Percentiles rank a stretch among this genome's conserved stretches.
Conservation (phyloP, 2,113 vertebrate species). For the Platichthys stellatus region DNA sequence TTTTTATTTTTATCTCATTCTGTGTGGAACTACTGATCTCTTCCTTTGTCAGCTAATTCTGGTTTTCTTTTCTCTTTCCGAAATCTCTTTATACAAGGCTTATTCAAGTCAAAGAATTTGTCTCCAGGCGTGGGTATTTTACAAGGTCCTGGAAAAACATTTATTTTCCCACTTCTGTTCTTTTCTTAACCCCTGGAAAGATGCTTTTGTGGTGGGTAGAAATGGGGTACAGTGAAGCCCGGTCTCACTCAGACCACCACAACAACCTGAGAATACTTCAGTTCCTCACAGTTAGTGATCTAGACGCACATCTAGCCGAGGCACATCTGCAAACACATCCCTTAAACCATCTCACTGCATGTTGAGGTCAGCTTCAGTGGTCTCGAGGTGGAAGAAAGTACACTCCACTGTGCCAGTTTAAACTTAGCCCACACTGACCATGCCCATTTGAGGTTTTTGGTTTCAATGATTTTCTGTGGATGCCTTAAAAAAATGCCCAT, state of each 20-base stretch:
- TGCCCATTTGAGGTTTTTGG: slow-evolving; percentile 79
- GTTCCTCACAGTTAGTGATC: slow-evolving; percentile 58
- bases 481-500: slow-evolving; percentile 62
- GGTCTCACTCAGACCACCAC: slow-evolving; percentile 61
- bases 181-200: slow-evolving; percentile 44
- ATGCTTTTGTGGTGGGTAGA: slow-evolving; percentile 46
- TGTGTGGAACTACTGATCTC: slow-evolving; percentile 39
- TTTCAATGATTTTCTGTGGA: slow-evolving; percentile 73
- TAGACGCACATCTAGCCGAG: slow-evolving; percentile 58
- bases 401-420: slow-evolving; percentile 71
- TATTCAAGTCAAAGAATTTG: slow-evolving; percentile 51
- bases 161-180: slow-evolving; percentile 28
- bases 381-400: slow-evolving; percentile 68
- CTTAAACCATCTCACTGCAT: slow-evolving; percentile 61
- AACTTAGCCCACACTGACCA: slow-evolving; percentile 74
- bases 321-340: slow-evolving; percentile 63
- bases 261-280: slow-evolving; percentile 73
- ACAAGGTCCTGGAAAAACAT: slow-evolving; percentile 23
- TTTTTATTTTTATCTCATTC: slow-evolving; percentile 60
- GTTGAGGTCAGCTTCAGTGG: slow-evolving; percentile 68
- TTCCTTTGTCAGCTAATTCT: slow-evolving; percentile 57
- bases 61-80: slow-evolving; percentile 44
- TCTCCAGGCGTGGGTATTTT: slow-evolving; percentile 37
- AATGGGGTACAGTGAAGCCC: slow-evolving; percentile 25
- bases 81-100: slow-evolving; percentile 36